Percentiles rank a stretch among this genome's conserved stretches.
Conservation (phyloP, 2,113 vertebrate species). For the rat (Rattus norvegicus) region GRCr8 NC_086038.1:11016501-11017000, state of each 20-base stretch:
- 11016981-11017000: too few relatives aligned
- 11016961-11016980: not conserved
- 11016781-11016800: fast-evolving
- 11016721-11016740: not conserved
- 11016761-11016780: too few relatives aligned
- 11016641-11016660: not conserved
- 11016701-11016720: fast-evolving
- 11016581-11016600: not conserved
- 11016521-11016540: not conserved
- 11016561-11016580: too few relatives aligned
- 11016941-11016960: not conserved
- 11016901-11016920: not conserved
- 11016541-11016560: not conserved
- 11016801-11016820: not conserved
- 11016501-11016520: not conserved
- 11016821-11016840: not conserved
- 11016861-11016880: not conserved
- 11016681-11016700: not conserved
- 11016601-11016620: not conserved
- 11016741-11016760: not conserved
- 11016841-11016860: not conserved
- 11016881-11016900: not conserved
- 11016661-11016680: not conserved
- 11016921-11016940: not conserved
- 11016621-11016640: not conserved